Base-by-base conservation (phyloP, 1,140 invertebrate species). In the Spodoptera frugiperda region DNA sequence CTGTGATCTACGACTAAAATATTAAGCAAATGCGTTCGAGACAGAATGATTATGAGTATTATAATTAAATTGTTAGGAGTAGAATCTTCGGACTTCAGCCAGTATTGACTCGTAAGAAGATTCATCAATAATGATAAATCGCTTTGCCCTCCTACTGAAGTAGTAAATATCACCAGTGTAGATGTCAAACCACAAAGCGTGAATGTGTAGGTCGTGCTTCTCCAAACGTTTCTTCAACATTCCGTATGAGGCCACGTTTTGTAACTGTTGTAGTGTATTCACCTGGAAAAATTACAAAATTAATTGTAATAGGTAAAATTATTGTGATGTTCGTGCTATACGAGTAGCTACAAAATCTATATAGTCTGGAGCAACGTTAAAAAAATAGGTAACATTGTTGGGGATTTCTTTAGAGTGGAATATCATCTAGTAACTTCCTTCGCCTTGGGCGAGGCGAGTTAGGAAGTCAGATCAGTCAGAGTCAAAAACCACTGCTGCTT, bases 181-280 rank as follows among this genome's bases (percentile, higher is more conserved):
- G 87, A 99, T 98, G 91, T 99, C 98, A 91, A 99, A 99, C 98
- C 98, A 99, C 3, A 99, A 94, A 0, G 98, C 98, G 88, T 99
- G 98, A 79, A 99, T 97, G 85, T 98, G 97, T 6, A 99, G 94
- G 87, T 98, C 95, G 83, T 98, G 96, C 21, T 95, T 95, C 89
- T 97, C 96, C 11, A 99, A 91, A 1, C 97, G 95, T 79, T 97
- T 96, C 84, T 98, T 97, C 44, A 99, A 94, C 94, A 99, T 99
- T 25, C 98, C 97, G 89, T 99, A 99, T 21, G 98, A 99, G 0
- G 98, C 97, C 68, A 99, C 96, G 90, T 99, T 99, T 91, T 98
- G 97, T 70, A 99, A 94, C 92, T 99, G 98, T 90, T 99, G 97
- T 14, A 99, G 93, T 6, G 98, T 98, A 83, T 99, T 99, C 3